Evolutionary conservation across 2,113 vertebrate species (phyloP).

Genomic region (Oncorhynchus clarkii): DNA sequence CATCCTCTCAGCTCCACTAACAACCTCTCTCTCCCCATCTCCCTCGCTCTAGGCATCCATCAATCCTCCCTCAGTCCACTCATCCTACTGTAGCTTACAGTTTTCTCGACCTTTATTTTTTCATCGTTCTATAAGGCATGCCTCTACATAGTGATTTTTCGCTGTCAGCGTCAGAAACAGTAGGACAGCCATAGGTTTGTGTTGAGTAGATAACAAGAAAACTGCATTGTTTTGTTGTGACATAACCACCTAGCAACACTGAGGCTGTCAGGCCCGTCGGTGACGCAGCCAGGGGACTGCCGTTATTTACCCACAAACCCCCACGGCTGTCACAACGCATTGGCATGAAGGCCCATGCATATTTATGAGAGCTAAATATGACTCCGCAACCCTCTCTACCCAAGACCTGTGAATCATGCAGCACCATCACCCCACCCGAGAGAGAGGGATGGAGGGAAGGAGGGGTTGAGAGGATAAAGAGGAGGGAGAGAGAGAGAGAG

Average conservation of each 20-base stretch:
- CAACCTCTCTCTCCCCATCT: background rate
- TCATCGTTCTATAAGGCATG: background rate
- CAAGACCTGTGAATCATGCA: conserved; percentile 36
- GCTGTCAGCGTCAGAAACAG: background rate
- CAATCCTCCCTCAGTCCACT: background rate
- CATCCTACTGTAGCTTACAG: background rate
- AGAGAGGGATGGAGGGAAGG: too few relatives aligned
- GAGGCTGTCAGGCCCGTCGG: conserved; percentile 17
- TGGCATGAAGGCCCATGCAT: conserved; percentile 42
- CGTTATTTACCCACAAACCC: conserved; percentile 53
- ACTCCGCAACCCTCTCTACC: conserved; percentile 2
- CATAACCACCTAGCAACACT: conserved; percentile 49
- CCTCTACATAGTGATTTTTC: background rate
- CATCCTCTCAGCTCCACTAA: conserved; percentile 20
- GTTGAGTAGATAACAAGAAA: too few relatives aligned
- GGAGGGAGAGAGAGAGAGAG: too few relatives aligned
- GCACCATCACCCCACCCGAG: background rate
- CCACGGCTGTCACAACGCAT: conserved; percentile 51
- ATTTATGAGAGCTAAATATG: conserved; percentile 50
- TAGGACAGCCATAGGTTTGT: too few relatives aligned
- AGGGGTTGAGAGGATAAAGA: background rate
- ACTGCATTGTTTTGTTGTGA: conserved; percentile 41
- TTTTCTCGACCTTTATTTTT: too few relatives aligned
- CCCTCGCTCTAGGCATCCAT: conserved; percentile 20
- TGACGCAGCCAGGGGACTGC: background rate